Conservation (phyloP, 2,113 vertebrate genomes). For the Hippocampus abdominalis region DNA sequence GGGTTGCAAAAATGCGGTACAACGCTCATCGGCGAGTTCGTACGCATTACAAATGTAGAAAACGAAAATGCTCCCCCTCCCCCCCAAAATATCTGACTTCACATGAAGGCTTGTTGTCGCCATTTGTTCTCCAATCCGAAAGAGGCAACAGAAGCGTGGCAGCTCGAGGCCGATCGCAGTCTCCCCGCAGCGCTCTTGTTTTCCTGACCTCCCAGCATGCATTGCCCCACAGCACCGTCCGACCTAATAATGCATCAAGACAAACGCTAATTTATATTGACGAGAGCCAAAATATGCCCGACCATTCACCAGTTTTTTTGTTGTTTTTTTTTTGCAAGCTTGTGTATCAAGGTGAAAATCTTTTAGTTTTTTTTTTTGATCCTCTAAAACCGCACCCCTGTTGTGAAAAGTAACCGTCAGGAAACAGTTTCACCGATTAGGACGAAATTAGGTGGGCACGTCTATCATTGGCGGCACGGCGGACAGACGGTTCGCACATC, state of each 20-base stretch:
- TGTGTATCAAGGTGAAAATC: too few species aligned
- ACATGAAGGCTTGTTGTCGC: neutral
- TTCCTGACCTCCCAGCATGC: conserved; percentile 50
- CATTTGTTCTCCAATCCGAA: conserved; percentile 8
- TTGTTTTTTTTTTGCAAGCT: too few species aligned
- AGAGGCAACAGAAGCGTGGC: conserved; percentile 13
- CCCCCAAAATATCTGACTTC: neutral
- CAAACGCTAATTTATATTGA: conserved; percentile 37
- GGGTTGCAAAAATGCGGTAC: too few species aligned
- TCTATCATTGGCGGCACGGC: too few species aligned
- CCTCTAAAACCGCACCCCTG: too few species aligned
- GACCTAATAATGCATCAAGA: conserved; percentile 43
- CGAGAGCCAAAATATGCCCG: conserved; percentile 9
- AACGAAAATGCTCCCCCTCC: neutral
- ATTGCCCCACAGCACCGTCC: conserved; percentile 46
- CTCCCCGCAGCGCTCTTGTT: conserved; percentile 43
- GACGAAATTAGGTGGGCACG: too few species aligned
- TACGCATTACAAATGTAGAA: neutral
- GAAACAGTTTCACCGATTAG: too few species aligned
- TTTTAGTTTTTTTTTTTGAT: too few species aligned
- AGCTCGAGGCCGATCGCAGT: conserved; percentile 30
- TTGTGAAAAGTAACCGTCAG: too few species aligned
- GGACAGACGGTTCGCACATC: too few species aligned
- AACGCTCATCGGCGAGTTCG: too few species aligned
- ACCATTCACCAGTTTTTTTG: too few species aligned